Conservation (phyloP, 2,797 vertebrate genomes). For the Calcarius lapponicus region DNA sequence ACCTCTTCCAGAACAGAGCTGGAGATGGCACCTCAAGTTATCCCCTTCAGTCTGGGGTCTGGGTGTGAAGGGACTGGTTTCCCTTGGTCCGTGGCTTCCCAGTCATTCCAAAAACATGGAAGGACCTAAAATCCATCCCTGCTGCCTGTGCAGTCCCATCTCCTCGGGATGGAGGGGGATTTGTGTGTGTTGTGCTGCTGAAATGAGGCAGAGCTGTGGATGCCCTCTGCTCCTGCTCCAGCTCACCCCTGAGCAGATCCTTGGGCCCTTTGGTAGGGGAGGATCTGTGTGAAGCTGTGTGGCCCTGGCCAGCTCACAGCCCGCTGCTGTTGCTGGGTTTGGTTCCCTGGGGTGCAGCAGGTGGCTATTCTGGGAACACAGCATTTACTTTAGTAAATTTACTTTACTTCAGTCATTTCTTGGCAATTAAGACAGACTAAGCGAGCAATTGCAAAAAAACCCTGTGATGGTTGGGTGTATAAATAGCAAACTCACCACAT, state of each 20-base stretch:
- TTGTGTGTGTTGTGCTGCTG: not conserved
- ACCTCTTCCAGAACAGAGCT: not conserved
- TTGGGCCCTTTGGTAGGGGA: rapidly evolving
- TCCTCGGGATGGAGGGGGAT: not conserved
- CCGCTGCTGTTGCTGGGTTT: not conserved
- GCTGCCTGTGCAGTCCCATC: not conserved
- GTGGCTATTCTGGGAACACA: conserved; percentile 36
- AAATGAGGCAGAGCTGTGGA: not conserved
- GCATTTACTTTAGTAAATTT: not conserved
- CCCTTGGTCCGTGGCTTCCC: not conserved
- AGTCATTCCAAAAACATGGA: not conserved
- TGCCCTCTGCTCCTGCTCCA: not conserved
- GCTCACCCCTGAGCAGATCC: not conserved
- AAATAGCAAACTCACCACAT: conserved; percentile 37
- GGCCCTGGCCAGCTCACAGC: not conserved
- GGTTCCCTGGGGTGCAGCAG: not conserved
- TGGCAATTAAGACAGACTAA: conserved; percentile 37
- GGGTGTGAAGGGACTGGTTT: not conserved
- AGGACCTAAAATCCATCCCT: not conserved
- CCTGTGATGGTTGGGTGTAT: not conserved
- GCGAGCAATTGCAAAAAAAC: not conserved
- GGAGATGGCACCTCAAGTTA: not conserved
- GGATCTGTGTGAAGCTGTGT: not conserved
- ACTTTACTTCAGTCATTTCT: not conserved
- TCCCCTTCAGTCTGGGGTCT: not conserved